These are phyloP conservation scores for Ceyx margarethae DNA, from an alignment of 2,113 vertebrate genomes.

Conservation along the genomic window DNA sequence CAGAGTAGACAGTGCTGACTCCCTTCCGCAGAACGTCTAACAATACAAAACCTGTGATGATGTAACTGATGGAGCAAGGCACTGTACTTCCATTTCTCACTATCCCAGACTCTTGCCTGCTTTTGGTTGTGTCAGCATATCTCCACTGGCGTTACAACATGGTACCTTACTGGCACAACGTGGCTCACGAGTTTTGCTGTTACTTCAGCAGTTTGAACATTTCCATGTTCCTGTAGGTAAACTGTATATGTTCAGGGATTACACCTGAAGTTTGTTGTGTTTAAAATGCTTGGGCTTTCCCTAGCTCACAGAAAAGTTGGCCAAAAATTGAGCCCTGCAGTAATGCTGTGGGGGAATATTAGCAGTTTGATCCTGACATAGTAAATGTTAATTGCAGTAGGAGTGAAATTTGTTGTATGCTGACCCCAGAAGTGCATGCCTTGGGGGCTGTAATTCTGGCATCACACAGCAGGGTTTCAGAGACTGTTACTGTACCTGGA, in stretches of 20 bases:
- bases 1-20: neutral
- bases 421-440: neutral
- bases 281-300: neutral
- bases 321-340: no score
- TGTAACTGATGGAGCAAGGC: neutral
- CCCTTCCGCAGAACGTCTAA: neutral
- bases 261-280: neutral
- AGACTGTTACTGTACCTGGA: neutral
- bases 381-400: neutral
- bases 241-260: neutral
- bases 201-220: neutral
- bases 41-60: rapidly evolving
- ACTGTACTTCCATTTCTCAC: neutral
- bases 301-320: neutral
- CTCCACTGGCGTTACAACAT: rapidly evolving
- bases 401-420: neutral
- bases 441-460: neutral
- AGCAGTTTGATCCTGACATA: neutral
- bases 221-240: neutral
- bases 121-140: neutral
- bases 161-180: neutral
- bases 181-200: neutral
- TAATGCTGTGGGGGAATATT: neutral
- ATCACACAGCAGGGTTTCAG: neutral
- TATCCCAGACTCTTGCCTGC: neutral